phyloP scores from a whole-genome alignment of 2,888 invertebrate species.

The Zaprionus bogoriensis region DNA sequence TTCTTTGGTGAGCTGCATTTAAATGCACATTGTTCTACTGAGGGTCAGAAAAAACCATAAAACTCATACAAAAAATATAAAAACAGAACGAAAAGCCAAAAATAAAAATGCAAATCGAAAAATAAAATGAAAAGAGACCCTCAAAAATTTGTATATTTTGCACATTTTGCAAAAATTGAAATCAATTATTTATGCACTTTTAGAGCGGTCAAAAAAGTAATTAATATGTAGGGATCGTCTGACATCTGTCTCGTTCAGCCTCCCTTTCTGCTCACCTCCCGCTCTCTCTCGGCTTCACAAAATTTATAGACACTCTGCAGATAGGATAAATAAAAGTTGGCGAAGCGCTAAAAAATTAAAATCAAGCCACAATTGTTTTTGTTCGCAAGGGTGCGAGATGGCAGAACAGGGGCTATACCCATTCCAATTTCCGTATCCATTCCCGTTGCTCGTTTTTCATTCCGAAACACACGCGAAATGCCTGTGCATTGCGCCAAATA shows the following conservation, averaged over 20 bases:
- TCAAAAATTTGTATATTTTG: slow-evolving; percentile 33
- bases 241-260: slow-evolving; percentile 12
- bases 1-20: slow-evolving; percentile 35
- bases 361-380: slow-evolving; percentile 42
- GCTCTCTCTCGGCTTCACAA: slow-evolving; percentile 30
- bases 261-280: neutral
- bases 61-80: neutral
- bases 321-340: slow-evolving; percentile 48
- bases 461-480: slow-evolving; percentile 5
- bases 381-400: neutral
- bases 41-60: neutral
- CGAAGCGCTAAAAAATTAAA: slow-evolving; percentile 47
- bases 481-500: slow-evolving; percentile 61
- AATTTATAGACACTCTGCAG: slow-evolving; percentile 54
- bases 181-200: slow-evolving; percentile 64
- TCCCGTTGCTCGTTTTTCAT: too few relatives aligned
- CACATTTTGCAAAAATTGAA: slow-evolving; percentile 42
- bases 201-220: slow-evolving; percentile 66
- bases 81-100: neutral
- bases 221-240: slow-evolving; percentile 56
- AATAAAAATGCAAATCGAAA: slow-evolving; percentile 2
- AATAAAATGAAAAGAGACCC: too few relatives aligned
- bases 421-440: neutral
- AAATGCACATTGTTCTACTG: slow-evolving; percentile 44
- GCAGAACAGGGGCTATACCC: neutral